Percentiles rank a stretch among this genome's conserved stretches.
phyloP scores from a whole-genome alignment of 2,888 invertebrate genomes.

The Mesoligia furuncula region DNA sequence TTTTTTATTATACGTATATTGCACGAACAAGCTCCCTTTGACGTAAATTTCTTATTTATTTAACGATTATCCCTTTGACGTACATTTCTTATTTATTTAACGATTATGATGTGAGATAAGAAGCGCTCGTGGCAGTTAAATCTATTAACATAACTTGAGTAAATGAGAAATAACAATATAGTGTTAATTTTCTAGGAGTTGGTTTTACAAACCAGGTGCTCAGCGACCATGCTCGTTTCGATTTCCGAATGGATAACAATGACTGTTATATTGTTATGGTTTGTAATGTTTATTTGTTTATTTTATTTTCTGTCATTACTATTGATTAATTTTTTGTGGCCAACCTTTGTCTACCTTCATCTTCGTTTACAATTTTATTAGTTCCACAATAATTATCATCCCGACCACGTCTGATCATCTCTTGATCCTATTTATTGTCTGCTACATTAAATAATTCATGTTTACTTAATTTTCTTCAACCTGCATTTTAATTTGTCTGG shows the following conservation, averaged over 20 bases:
- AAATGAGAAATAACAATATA: constrained; percentile 12
- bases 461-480: background rate
- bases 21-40: background rate
- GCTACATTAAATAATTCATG: background rate
- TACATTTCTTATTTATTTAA: constrained; percentile 12
- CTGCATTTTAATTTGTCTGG: background rate
- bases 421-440: background rate
- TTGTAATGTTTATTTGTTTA: constrained; percentile 19
- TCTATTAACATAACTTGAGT: constrained; percentile 15
- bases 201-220: constrained; percentile 10
- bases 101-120: constrained; percentile 1
- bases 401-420: background rate
- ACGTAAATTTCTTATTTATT: constrained; percentile 11
- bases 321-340: background rate
- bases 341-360: background rate
- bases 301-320: background rate
- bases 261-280: constrained; percentile 5
- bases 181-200: constrained; percentile 25
- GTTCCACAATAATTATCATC: background rate
- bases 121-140: constrained; percentile 23
- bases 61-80: background rate
- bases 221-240: constrained; percentile 30
- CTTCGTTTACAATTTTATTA: constrained; percentile 15
- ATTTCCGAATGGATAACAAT: constrained; percentile 33
- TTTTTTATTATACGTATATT: background rate